Evolutionary conservation across 2,797 vertebrate genomes (phyloP), one percentile per base, ranked within the genome.

Genomic region (Hephaestus fuliginosus): DNA sequence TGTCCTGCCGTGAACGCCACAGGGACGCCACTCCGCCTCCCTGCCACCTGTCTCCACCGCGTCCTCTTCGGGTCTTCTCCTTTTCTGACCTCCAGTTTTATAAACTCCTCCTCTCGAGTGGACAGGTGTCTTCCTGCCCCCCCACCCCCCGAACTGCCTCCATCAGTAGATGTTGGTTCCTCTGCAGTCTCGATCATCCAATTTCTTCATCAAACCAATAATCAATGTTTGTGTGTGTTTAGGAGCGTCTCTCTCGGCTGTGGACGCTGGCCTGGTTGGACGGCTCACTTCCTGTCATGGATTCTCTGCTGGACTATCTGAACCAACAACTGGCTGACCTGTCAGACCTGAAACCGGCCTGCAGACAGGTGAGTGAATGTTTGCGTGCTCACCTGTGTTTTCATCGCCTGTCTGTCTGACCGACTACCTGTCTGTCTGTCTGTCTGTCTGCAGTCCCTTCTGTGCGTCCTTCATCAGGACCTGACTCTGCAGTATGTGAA

Each of bases 401-500:
- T 17, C 7, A 2, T 30, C 56, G 28, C 25, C 52, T 64, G 68
- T 62, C 30, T 33, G 2, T 25, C 15, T 30, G 20, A 4, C 10
- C 62, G 36, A 18, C 43, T 17, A 0, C 4, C 33, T 70, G 61
- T 17, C 30, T 70, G 25, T 7, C 3, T 70, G 25, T 7, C 3
- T 63, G 57, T 51, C 39, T 70, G 13, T 68, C 63, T 61, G 15
- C 52, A 91, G 89, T 13, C 56, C 22, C 84, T 98, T 0, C 1
- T 97, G 36, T 86, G 81, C 48, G 90, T 80, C 5, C 88, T 98
- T 28, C 96, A 98, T 0, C 3, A 93, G 68, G 90, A 91, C 25
- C 82, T 98, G 85, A 95, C 96, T 63, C 93, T 91, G 52, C 93
- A 95, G 51, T 97, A 97, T 67, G 93, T 97, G 0, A 79, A 80